Base-by-base conservation (phyloP, 2,797 vertebrate genomes). In the Buphagus erythrorhynchus region DNA sequence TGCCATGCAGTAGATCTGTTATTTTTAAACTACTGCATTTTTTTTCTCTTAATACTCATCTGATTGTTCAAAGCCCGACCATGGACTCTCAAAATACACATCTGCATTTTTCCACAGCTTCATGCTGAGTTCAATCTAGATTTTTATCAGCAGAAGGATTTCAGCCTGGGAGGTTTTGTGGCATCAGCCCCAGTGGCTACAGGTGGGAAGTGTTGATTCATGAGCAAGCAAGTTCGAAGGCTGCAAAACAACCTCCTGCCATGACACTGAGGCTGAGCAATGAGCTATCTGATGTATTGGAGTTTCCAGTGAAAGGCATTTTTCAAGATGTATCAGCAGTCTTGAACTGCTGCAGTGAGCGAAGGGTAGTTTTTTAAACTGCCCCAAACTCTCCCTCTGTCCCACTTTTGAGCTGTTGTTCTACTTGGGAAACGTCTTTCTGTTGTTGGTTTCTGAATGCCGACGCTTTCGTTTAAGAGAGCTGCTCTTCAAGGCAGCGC, bases 1-100 rank as follows among this genome's bases (percentile, higher is more conserved):
- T 96, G 90, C 62, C 77, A 87, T 3, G 77, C 94, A 95, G 79
- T 65, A 93, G 80, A 94, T 84, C 33, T 94, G 91, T 89, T 95
- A 95, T 83, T 96, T 97, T 95, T 95, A 97, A 96, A 97, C 87
- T 79, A 75, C 76, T 11, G 54, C 72, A 31, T 76, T 79, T 94
- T 90, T 88, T 92, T 83, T 66, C 90, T 84, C 77, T 54, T 93
- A 91, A 97, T 94, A 86, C 90, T 94, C 90, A 91, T 94, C 90
- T 94, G 96, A 95, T 88, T 97, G 95, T 95, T 92, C 90, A 88
- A 96, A 96, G 88, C 52, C 43, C 0, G 31, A 67, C 91, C 90
- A 81, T 74, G 69, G 80, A 96, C 72, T 95, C 93, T 97, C 91
- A 97, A 96, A 85, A 87, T 40, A 43, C 42, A 71, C 65, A 45